A percentile compares a stretch with the other conserved stretches of the same genome.
These are phyloP conservation scores for Rotaria socialis DNA, from an alignment of 2,888 invertebrate genomes.

Conservation along the genomic window DNA sequence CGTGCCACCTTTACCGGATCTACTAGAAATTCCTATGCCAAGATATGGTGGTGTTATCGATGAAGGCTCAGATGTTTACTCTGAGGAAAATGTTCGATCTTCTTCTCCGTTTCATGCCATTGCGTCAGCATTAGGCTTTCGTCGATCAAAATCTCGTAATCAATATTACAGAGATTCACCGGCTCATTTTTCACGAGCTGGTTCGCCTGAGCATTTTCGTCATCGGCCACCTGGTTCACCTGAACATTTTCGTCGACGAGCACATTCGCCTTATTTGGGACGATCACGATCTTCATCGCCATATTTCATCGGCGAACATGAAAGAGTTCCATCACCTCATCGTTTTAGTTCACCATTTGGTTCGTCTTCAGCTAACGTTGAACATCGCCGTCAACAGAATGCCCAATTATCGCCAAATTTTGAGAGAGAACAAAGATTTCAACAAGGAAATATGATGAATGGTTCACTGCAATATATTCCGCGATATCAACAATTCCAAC, in stretches of 20 bases:
- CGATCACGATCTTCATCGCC: background rate
- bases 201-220: background rate
- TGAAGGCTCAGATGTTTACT: too few species aligned
- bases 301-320: too few species aligned
- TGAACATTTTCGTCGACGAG: background rate
- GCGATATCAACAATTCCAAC: background rate
- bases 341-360: background rate
- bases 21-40: too few species aligned
- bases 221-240: background rate
- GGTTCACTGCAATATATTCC: background rate
- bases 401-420: background rate
- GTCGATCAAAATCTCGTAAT: background rate
- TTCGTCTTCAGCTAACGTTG: background rate
- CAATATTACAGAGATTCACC: background rate
- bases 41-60: too few species aligned
- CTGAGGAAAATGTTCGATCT: too few species aligned
- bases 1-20: too few species aligned
- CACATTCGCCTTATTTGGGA: background rate
- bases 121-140: background rate
- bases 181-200: background rate
- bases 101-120: background rate
- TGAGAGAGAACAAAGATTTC: background rate
- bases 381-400: background rate
- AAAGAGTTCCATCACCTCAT: background rate
- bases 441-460: background rate